Base-by-base conservation (phyloP, 2,113 vertebrate species). In the Calypte anna region DNA sequence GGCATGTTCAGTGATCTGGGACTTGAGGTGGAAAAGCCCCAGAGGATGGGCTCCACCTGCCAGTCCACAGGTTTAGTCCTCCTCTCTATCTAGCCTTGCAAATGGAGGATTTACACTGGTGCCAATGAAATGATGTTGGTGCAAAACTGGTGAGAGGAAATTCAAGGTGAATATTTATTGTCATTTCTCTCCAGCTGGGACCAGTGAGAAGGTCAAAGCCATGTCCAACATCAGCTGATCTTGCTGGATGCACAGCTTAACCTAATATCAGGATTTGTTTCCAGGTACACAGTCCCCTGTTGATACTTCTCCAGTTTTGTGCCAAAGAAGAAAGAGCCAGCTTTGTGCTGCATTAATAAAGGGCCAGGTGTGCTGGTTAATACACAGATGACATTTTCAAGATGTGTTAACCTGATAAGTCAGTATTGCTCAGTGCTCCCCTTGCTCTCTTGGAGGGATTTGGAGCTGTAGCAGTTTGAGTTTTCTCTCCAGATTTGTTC, bases 231-330 rank as follows among this genome's bases (percentile, higher is more conserved):
- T 82, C 78, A 90, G 33, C 75, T 90, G 84, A 69, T 33, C 44
- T 69, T 82, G 25, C 20, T 89, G 67, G 77, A 50, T 27, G 25
- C 33, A 55, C 48, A 54, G 15, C 24, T 6, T 78, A 64, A 64
- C 4, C 20, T 19, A 73, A 59, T 33, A 77, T 0, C 2, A 3
- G 33, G 8, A 9, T 64, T 91, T 96, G 81, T 96, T 96, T 96
- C 77, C 68, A 90, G 83, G 38, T 91, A 97, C 53, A 95, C 82
- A 93, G 50, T 48, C 53, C n/a, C 43, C 40, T 86, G 76, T 90
- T 94, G 88, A 83, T 78, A 81, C 44, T 46, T 74, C 54, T 55
- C 30, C 3, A 7, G 57, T 86, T 91, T 77, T 75, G 21, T 91
- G 61, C 14, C 77, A 80, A 67, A 10, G 30, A 57, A 83, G 40